Evolutionary conservation across 2,797 vertebrate species (phyloP).

Genomic region (Ceyx erithaca): DNA sequence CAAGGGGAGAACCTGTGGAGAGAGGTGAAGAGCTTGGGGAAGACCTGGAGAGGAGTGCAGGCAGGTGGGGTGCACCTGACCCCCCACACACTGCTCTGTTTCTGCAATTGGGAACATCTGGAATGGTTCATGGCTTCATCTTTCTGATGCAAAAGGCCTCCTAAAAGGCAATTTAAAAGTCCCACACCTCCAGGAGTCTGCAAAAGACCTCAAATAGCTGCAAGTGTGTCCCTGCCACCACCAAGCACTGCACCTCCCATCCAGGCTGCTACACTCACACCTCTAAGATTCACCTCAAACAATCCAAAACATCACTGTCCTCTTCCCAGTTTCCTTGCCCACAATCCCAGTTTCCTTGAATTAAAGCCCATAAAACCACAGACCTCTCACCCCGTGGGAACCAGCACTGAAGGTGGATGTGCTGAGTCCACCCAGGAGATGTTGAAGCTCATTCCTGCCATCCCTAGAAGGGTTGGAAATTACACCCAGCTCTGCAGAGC

Average conservation of each 20-base stretch:
- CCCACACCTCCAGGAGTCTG: not conserved
- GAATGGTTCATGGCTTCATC: not conserved
- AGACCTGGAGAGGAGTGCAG: not conserved
- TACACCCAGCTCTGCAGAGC: not conserved
- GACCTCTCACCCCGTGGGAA: not conserved
- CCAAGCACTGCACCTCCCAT: accelerated
- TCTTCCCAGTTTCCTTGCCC: not conserved
- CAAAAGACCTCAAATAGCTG: not conserved
- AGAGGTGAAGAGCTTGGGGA: not conserved
- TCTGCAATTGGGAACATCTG: accelerated
- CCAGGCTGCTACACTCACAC: not conserved
- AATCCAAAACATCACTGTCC: not conserved
- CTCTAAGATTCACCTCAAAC: not conserved
- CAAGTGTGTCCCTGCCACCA: accelerated
- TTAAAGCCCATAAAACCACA: not conserved
- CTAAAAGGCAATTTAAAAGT: not conserved
- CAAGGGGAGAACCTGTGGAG: not conserved
- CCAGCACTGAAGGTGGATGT: not conserved
- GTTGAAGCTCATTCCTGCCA: not conserved
- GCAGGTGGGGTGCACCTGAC: not conserved
- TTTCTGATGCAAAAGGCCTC: not conserved
- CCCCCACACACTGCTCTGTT: not conserved
- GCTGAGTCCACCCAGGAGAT: accelerated
- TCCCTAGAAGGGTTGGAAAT: not conserved
- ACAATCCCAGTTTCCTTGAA: accelerated